Conservation (phyloP, 2,113 vertebrate genomes). For the Calypte anna region DNA sequence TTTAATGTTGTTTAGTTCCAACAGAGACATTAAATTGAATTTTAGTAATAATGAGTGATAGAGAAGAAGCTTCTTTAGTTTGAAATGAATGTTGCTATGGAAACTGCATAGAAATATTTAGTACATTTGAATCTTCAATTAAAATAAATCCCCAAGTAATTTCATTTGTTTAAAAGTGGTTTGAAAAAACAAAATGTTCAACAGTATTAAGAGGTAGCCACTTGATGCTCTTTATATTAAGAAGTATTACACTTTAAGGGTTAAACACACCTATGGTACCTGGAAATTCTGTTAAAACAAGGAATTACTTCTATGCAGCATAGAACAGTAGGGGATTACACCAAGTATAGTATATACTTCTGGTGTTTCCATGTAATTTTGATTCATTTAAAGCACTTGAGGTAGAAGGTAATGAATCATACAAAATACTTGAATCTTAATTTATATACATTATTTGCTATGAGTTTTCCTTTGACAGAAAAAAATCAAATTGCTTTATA, state of each 20-base stretch:
- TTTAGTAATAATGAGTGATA: slow-evolving; percentile 82
- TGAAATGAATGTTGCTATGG: slow-evolving; percentile 81
- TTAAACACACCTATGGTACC: not conserved
- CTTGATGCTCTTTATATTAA: slow-evolving; percentile 22
- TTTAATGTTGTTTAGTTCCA: slow-evolving; percentile 76
- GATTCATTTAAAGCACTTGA: not conserved
- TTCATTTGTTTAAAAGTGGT: slow-evolving; percentile 75
- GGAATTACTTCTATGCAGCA: not conserved
- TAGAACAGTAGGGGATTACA: not conserved
- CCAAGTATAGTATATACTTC: not conserved
- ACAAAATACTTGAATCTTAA: not conserved
- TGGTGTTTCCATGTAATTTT: not conserved
- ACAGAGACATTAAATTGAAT: slow-evolving; percentile 77
- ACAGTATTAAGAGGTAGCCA: slow-evolving; percentile 25
- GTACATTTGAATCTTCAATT: slow-evolving; percentile 74
- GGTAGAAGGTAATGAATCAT: not conserved
- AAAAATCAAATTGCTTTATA: not conserved
- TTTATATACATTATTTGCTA: not conserved
- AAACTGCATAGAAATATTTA: slow-evolving; percentile 76
- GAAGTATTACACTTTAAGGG: slow-evolving; percentile 7
- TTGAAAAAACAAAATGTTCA: slow-evolving; percentile 35
- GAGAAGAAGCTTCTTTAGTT: slow-evolving; percentile 72
- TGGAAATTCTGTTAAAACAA: not conserved
- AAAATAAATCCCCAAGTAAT: slow-evolving; percentile 76
- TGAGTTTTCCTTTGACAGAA: not conserved